Percentiles rank a stretch among this genome's conserved stretches.
Conservation (phyloP, 2,113 vertebrate genomes). For the Cichladusa arquata region DNA sequence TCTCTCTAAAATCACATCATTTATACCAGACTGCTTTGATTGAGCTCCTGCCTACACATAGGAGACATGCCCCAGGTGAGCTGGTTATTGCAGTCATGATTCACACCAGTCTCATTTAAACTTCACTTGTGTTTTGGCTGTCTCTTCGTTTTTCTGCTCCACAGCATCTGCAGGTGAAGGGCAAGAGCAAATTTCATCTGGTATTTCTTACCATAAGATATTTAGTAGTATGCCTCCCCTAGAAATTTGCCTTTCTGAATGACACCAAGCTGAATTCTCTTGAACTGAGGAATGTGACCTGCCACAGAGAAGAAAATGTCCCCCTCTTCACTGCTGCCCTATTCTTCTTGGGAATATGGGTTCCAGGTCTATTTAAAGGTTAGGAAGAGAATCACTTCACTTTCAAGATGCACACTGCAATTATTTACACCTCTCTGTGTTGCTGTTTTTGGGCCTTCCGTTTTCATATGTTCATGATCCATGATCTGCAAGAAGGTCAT, state of each 20-base stretch:
- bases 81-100: conserved; percentile 50
- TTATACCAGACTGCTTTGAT: conserved; percentile 20
- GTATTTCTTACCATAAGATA: neutral
- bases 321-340: neutral
- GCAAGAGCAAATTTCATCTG: neutral
- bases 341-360: neutral
- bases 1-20: neutral
- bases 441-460: neutral
- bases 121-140: conserved; percentile 16
- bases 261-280: neutral
- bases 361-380: neutral
- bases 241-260: neutral
- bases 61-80: conserved; percentile 34
- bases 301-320: neutral
- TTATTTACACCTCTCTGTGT: neutral
- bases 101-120: conserved; percentile 26
- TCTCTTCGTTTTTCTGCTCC: neutral
- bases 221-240: neutral
- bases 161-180: neutral
- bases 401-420: neutral
- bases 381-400: neutral
- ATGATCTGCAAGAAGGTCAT: neutral
- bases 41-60: neutral
- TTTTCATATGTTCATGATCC: neutral
- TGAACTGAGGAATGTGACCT: neutral